A percentile compares a stretch with the other conserved stretches of the same genome.
phyloP scores from a whole-genome alignment of 2,113 vertebrate species.

The Trichechus manatus region DNA sequence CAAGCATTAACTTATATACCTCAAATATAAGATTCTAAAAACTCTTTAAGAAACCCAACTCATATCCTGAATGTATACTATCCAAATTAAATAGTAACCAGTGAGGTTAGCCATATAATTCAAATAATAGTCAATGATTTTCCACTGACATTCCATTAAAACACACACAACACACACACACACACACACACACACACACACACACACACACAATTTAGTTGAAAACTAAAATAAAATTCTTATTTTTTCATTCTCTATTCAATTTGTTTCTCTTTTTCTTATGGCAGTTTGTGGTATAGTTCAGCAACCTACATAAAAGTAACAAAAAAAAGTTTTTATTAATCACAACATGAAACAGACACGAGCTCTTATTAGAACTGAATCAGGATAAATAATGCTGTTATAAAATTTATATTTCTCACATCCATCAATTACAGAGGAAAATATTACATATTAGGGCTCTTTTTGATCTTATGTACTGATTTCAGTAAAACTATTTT shows the following conservation, averaged over 20 bases:
- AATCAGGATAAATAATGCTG: constrained; percentile 43
- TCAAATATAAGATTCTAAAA: constrained; percentile 55
- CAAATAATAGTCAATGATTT: not conserved
- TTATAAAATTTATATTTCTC: constrained; percentile 68
- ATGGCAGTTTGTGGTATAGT: not conserved
- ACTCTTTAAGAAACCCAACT: constrained; percentile 44
- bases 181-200: not conserved
- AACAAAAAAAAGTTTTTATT: constrained; percentile 79
- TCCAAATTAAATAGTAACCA: not conserved
- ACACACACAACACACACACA: not conserved
- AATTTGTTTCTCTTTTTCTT: constrained; percentile 12
- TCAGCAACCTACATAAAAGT: constrained; percentile 35
- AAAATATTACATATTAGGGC: constrained; percentile 53
- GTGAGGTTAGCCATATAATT: not conserved
- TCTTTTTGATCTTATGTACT: constrained; percentile 32
- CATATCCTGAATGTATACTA: not conserved
- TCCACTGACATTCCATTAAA: not conserved
- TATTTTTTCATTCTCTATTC: not conserved
- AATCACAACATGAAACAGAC: constrained; percentile 70
- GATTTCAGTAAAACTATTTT: constrained; percentile 43
- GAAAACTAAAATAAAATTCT: not conserved
- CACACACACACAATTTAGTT: not conserved
- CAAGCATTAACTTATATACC: not conserved
- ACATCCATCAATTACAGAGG: constrained; percentile 54
- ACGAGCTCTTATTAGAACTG: not conserved